Base-by-base conservation (phyloP, 2,113 vertebrate species). In the Catharus bicknelli region DNA sequence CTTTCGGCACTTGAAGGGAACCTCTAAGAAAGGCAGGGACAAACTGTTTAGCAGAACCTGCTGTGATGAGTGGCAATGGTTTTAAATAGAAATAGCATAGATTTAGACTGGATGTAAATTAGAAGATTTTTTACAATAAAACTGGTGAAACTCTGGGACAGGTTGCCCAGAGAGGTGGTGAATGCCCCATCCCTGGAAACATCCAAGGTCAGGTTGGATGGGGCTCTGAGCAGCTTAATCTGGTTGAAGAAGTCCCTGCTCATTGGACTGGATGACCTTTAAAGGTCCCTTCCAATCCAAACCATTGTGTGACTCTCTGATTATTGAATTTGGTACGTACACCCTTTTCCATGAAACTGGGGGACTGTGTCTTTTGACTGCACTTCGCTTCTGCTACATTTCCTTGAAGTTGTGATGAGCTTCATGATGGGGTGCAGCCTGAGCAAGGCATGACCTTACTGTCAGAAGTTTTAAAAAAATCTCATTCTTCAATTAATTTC, bases 361-460 rank as follows among this genome's bases (percentile, higher is more conserved):
- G 11, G 22, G 14, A 45, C 5, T 1, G 0, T 12, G 23, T 11
- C 45, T 88, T 92, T 63, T 54, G 34, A 9, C 22, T 77, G 5
- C 18, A 4, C n/a, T 79, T 90, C 29, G 4, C 34, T 82, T 90
- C 29, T 47, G 47, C 20, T 55, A 0, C 0, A 0, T 82, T 68
- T 32, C 21, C 25, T 43, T 64, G 50, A 38, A 47, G 11, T 34
- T 45, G 7, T 50, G 38, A 19, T 27, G 45, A 69, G 25, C 67
- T 90, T 57, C 21, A 2, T 13, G 25, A 6, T 11, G 25, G n/a
- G 67, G 29, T 54, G 45, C 38, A 84, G 19, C 45, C 16, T 13
- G 13, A 79, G 22, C 25, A 83, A 42, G 22, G 29, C 2, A 23
- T 14, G 11, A 19, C 50, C 20, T 73, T 38, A 17, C 34, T 63